Evolutionary conservation across 2,113 vertebrate species (phyloP).

Genomic region (Carassius gibelio): DNA sequence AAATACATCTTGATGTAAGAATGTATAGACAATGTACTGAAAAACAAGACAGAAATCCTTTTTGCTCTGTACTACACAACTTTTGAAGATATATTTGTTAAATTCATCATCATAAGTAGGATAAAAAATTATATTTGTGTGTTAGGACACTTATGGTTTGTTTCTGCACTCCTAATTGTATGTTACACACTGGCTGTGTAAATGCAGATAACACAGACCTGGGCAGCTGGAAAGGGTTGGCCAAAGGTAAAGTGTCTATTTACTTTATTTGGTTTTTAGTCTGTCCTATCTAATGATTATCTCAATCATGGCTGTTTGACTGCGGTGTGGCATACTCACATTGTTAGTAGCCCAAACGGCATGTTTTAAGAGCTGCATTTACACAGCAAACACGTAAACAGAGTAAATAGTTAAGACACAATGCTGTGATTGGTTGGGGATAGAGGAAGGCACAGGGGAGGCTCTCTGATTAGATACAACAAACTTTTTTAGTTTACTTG

Average conservation of each 20-base stretch:
- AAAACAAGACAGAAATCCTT: neutral
- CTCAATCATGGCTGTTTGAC: conserved; percentile 17
- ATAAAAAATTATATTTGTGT: neutral
- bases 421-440: neutral
- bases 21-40: neutral
- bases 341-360: neutral
- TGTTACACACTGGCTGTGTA: neutral
- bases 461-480: neutral
- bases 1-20: neutral
- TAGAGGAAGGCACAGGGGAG: neutral
- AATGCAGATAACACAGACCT: conserved; percentile 14
- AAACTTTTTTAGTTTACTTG: neutral
- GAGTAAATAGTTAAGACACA: neutral
- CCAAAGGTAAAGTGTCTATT: conserved; percentile 33
- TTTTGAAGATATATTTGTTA: neutral
- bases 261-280: conserved; percentile 21
- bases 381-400: conserved; percentile 9
- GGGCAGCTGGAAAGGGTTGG: neutral
- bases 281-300: conserved; percentile 21
- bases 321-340: neutral
- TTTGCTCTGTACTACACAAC: neutral
- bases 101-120: neutral
- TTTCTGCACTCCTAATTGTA: neutral
- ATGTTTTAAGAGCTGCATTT: conserved; percentile 8
- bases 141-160: neutral